These are phyloP conservation scores for Panorpa germanica DNA, from an alignment of 2,888 invertebrate genomes.

Conservation along the genomic window DNA sequence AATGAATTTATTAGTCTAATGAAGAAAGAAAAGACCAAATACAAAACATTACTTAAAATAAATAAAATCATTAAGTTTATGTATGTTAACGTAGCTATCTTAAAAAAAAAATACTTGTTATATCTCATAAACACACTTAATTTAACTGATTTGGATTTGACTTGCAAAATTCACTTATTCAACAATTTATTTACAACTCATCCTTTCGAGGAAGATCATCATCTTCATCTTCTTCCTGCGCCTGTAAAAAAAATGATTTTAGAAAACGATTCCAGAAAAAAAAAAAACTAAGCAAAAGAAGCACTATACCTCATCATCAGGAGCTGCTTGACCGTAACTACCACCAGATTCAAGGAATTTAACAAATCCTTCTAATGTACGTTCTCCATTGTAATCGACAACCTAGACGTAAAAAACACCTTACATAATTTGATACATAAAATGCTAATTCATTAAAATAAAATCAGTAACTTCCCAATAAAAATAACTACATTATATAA, in stretches of 20 bases:
- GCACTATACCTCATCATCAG: slow-evolving; percentile 28
- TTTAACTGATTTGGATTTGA: too few relatives aligned
- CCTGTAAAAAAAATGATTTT: slow-evolving; percentile 13
- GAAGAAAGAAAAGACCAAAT: too few relatives aligned
- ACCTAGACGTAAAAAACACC: slow-evolving; percentile 24
- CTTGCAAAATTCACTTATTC: too few relatives aligned
- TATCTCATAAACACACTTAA: too few relatives aligned
- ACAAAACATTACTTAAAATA: too few relatives aligned
- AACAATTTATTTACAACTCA: slow-evolving; percentile 43
- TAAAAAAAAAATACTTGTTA: too few relatives aligned
- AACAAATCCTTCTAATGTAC: slow-evolving; percentile 80
- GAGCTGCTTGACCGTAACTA: slow-evolving; percentile 48
- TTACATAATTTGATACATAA: slow-evolving; percentile 1
- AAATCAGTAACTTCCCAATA: not conserved
- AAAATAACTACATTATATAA: slow-evolving; percentile 1
- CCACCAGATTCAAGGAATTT: slow-evolving; percentile 92
- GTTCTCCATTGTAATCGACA: slow-evolving; percentile 87
- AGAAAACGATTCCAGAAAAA: not conserved
- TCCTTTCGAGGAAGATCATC: slow-evolving; percentile 55
- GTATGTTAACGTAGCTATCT: too few relatives aligned
- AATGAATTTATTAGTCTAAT: too few relatives aligned
- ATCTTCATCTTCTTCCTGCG: slow-evolving; percentile 48
- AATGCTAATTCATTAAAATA: slow-evolving; percentile 2
- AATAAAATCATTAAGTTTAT: too few relatives aligned
- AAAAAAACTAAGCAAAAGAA: slow-evolving; percentile 18